A percentile compares a stretch with the other conserved stretches of the same genome.
Conservation (phyloP, 2,888 invertebrate genomes). For the Drosophila nr. perissopoda region DNA sequence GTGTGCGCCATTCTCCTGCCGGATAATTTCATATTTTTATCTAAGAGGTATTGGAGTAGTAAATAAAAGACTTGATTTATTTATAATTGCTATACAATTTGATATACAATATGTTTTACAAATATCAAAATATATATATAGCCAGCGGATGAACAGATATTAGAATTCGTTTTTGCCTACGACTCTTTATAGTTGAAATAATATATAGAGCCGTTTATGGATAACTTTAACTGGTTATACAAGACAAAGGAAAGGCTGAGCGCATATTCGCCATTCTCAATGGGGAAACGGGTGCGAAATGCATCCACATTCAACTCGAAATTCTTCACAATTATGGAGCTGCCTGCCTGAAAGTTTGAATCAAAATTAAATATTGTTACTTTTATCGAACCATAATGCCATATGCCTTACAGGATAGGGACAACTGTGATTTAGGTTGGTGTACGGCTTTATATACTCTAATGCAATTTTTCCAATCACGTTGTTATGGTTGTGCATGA, state of each 20-base stretch:
- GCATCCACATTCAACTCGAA: slow-evolving; percentile 14
- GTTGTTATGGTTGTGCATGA: neutral
- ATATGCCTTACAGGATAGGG: slow-evolving; percentile 13
- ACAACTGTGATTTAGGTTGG: slow-evolving; percentile 17
- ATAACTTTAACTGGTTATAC: accelerated
- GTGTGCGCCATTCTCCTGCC: neutral
- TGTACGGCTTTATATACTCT: slow-evolving; percentile 12
- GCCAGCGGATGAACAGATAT: neutral
- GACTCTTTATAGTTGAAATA: slow-evolving; percentile 14
- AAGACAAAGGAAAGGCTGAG: neutral
- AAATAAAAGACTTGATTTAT: neutral
- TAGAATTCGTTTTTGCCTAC: neutral
- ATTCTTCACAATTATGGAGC: neutral
- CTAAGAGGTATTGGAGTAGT: too few relatives aligned
- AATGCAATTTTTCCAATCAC: slow-evolving; percentile 1
- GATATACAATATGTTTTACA: neutral
- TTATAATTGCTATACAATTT: neutral
- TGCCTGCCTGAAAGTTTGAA: slow-evolving; percentile 9
- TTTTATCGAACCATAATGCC: neutral
- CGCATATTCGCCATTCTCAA: slow-evolving; percentile 34
- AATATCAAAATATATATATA: too few relatives aligned
- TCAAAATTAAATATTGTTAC: neutral
- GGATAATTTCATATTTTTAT: neutral
- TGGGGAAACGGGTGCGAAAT: slow-evolving; percentile 9
- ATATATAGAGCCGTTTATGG: slow-evolving; percentile 11